Evolutionary conservation across 2,888 invertebrate species (phyloP).

Genomic region (Athalia cordata): DNA sequence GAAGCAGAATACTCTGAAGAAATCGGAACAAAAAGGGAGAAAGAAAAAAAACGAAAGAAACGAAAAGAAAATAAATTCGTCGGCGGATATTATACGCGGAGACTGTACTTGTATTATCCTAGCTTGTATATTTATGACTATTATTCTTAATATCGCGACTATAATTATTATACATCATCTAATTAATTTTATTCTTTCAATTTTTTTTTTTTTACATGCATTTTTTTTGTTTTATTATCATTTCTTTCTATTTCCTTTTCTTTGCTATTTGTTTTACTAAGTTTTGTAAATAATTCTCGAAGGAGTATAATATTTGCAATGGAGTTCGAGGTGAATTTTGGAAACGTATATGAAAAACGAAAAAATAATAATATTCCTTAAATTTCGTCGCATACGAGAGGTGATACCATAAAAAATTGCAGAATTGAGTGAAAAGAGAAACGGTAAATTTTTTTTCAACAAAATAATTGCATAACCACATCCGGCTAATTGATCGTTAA

Average conservation of each 20-base stretch:
- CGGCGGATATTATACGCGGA: not conserved
- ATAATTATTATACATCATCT: not conserved
- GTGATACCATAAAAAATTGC: too few relatives aligned
- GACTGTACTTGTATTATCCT: constrained; percentile 41
- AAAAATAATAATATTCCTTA: too few relatives aligned
- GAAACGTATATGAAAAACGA: not conserved
- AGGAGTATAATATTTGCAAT: constrained; percentile 53
- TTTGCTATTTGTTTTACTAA: not conserved
- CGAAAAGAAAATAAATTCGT: not conserved
- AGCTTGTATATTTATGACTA: constrained; percentile 35
- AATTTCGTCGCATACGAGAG: too few relatives aligned
- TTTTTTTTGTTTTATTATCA: constrained; percentile 7
- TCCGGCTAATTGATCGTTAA: too few relatives aligned
- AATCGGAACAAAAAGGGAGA: not conserved
- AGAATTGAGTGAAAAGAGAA: too few relatives aligned
- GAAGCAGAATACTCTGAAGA: not conserved
- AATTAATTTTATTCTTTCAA: constrained; percentile 1
- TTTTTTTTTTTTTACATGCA: not conserved
- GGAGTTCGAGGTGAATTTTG: constrained; percentile 62
- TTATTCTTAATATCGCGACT: constrained; percentile 1
- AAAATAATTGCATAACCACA: too few relatives aligned
- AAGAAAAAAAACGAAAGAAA: not conserved
- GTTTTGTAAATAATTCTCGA: constrained; percentile 61
- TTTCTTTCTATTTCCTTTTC: not conserved
- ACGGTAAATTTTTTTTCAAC: too few relatives aligned